phyloP scores from a whole-genome alignment of 1,140 invertebrate species.

The Penaeus vannamei region DNA sequence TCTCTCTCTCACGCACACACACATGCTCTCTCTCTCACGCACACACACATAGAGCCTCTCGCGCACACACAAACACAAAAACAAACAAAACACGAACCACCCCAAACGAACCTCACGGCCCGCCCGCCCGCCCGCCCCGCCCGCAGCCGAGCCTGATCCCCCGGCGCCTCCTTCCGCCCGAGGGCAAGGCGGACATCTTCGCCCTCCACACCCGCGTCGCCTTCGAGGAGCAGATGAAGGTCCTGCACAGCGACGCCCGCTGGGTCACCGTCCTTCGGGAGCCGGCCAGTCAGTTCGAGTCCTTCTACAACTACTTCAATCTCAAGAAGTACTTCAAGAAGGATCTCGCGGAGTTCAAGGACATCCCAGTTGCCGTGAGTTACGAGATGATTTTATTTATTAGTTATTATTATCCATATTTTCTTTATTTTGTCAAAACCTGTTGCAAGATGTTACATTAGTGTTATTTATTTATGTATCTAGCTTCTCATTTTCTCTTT shows the following conservation, averaged over 20 bases:
- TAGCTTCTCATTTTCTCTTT: too few relatives aligned
- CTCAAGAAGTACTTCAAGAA: neutral
- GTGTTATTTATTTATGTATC: too few relatives aligned
- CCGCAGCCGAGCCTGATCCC: neutral
- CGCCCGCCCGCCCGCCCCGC: neutral
- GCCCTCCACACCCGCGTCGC: conserved; percentile 14
- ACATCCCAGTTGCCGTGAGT: conserved; percentile 68
- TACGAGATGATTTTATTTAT: too few relatives aligned
- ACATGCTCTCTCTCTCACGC: too few relatives aligned
- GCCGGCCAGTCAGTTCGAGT: conserved; percentile 71
- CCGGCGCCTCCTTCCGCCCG: neutral
- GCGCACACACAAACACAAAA: neutral
- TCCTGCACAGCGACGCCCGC: conserved; percentile 70
- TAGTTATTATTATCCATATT: too few relatives aligned
- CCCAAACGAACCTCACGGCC: neutral
- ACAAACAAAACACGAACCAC: neutral
- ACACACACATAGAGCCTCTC: too few relatives aligned
- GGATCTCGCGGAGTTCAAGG: conserved; percentile 58
- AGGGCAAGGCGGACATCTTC: neutral
- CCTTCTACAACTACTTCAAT: neutral
- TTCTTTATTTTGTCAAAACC: too few relatives aligned
- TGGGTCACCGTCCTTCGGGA: conserved; percentile 72
- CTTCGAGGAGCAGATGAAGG: neutral
- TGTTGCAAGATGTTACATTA: too few relatives aligned
- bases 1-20: too few relatives aligned